These are phyloP conservation scores for Liposcelis brunnea DNA, from an alignment of 2,888 invertebrate species.

Conservation along the genomic window DNA sequence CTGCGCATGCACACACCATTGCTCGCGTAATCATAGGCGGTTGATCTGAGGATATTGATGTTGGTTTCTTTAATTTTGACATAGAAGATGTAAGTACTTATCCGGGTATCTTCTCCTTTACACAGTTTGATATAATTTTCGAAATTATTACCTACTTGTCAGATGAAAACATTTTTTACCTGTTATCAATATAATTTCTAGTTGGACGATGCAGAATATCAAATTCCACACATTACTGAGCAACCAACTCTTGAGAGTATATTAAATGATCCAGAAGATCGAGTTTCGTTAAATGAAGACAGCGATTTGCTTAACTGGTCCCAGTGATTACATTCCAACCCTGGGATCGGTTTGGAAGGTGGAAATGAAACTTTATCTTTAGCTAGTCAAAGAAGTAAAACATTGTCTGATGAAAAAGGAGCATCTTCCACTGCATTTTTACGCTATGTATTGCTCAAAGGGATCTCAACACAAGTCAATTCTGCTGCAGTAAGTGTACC, in stretches of 20 bases:
- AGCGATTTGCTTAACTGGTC: constrained; percentile 15
- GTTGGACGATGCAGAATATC: constrained; percentile 68
- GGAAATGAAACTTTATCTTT: constrained; percentile 28
- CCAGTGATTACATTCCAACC: constrained; percentile 14
- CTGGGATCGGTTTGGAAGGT: constrained; percentile 21
- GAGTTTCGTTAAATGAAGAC: constrained; percentile 21
- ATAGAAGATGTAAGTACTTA: too few species aligned
- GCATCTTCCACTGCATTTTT: constrained; percentile 44
- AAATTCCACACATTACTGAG: constrained; percentile 56
- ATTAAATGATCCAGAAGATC: constrained; percentile 42
- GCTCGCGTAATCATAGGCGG: too few species aligned
- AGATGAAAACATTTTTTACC: too few species aligned
- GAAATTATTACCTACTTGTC: too few species aligned
- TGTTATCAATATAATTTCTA: too few species aligned
- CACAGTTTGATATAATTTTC: too few species aligned
- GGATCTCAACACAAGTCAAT: constrained; percentile 71
- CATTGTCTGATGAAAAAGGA: constrained; percentile 22
- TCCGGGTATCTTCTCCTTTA: too few species aligned
- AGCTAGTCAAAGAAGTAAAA: constrained; percentile 24
- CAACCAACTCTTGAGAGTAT: constrained; percentile 67
- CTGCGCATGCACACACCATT: too few species aligned
- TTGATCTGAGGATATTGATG: too few species aligned
- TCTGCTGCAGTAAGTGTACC: constrained; percentile 72
- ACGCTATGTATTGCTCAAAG: constrained; percentile 65
- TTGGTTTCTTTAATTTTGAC: too few species aligned